Base-by-base conservation (phyloP, 2,888 invertebrate genomes). In the Calameuta pallipes region DNA sequence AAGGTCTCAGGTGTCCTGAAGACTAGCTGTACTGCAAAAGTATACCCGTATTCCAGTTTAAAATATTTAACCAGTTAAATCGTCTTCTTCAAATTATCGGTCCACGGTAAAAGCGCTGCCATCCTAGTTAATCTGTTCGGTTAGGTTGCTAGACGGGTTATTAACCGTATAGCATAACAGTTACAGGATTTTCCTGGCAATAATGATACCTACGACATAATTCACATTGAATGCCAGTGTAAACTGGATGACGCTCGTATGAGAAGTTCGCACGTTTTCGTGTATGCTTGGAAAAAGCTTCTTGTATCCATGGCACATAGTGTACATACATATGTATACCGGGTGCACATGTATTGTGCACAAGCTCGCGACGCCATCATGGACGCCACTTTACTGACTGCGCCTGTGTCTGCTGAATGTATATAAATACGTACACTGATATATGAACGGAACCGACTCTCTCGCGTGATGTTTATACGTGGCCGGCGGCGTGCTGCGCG, bases 401-500 rank as follows among this genome's bases (percentile, higher is more conserved):
- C 41, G 56, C 9, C 9, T 71, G 71, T 30, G 71, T 11, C 71
- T 31, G 71, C 71, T 31, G 71, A 31, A 11, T 30, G 71, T 34
- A 71, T 34, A 71, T 34, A 71, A 31, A 34, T 71, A 71, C 71
- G 71, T 34, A 71, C 33, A 34, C 71, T 56, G 23, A 23, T 23
- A 56, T 56, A 56, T 56, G 23, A 56, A 56, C 56, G 56, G 56
- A 56, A 56, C 56, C 56, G 56, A 56, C 71, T 33, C 33, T 34
- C 71, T 71, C 33, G 71, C 71, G 75, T 79, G 76, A n/a, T 41
- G 76, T 37, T 80, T 56, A 80, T 83, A 83, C 83, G 83, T 83
- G 83, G 83, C 81, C 76, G 76, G 76, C 71, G 69, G 75, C 73
- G 74, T 74, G 75, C 12, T 83, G 83, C 83, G 81, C 82, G 83